Base-by-base conservation (phyloP, 2,797 vertebrate species). In the Semotilus atromaculatus region DNA sequence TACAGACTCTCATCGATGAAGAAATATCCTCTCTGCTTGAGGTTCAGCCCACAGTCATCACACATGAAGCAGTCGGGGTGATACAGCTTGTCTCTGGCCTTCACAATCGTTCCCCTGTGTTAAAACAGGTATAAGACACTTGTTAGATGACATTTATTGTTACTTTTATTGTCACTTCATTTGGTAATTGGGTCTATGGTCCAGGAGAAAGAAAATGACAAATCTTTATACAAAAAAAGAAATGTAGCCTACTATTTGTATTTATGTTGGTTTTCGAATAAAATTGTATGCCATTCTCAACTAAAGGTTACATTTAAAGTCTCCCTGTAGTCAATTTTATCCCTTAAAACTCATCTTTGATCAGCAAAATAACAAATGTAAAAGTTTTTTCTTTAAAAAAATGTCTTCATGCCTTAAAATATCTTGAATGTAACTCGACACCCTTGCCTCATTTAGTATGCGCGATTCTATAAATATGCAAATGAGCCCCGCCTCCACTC, bases 51-150 rank as follows among this genome's bases (percentile, higher is more conserved):
- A 0, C 98, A 99, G 95, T 99, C 98, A 0, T 97, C 95, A 0
- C 98, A 99, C 94, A 97, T 95, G 92, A 99, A 99, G 93, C 98
- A 99, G 86, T 98, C 97, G 0, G 98, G 97, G 89, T 99, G 98
- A 94, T 99, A 99, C 78, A 99, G 97, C 88, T 99, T 99, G 95
- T 99, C 98, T 71, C 98, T 93, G 21, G 98, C 98, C 92, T 99
- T 99, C 89, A 99, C 97, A 0, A 99, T 99, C 31, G 97, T 98
- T 82, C 98, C 98, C 71, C 98, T 99, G 90, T 53, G 3, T 43
- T 34, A 53, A 9, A 10, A 75, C 9, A 73, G 23, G 31, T 3
- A 21, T 0, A 26, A 74, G 1, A 66, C 29, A 36, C 4, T n/a
- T n/a, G 26, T 66, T 79, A 79, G 5, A 64, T 14, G 0, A 8